These are phyloP conservation scores for Cyphomyrus discorhynchus DNA, from an alignment of 2,113 vertebrate species.

Conservation along the genomic window DNA sequence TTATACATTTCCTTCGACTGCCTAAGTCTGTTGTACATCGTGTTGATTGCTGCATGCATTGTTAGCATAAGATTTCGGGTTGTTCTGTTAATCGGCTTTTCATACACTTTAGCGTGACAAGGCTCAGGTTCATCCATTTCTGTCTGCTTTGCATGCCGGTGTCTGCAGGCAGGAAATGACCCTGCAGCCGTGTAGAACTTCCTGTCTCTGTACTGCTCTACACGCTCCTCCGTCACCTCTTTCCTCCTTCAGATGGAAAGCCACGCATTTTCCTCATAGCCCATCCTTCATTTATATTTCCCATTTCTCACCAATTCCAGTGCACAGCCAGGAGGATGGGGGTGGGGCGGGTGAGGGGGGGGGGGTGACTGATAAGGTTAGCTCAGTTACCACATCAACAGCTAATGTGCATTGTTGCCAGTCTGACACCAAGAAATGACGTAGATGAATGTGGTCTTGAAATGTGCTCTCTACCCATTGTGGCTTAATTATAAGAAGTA, in stretches of 20 bases:
- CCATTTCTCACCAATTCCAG: slow-evolving; percentile 47
- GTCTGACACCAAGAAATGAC: slow-evolving; percentile 11
- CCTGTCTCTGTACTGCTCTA: slow-evolving; percentile 44
- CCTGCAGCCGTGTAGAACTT: slow-evolving; percentile 51
- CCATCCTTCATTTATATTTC: slow-evolving; percentile 46
- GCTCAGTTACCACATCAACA: slow-evolving; percentile 37
- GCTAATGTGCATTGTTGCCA: slow-evolving; percentile 20
- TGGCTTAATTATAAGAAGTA: not conserved
- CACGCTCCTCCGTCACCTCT: slow-evolving; percentile 27
- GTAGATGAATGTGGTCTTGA: not conserved
- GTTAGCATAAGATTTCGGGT: not conserved
- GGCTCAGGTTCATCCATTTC: not conserved
- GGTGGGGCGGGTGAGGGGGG: slow-evolving; percentile 6
- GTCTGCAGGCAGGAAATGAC: not conserved
- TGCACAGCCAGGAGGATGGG: slow-evolving; percentile 50
- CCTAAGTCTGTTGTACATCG: too few species aligned
- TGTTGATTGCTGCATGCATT: not conserved
- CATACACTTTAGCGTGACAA: not conserved
- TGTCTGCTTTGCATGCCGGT: not conserved
- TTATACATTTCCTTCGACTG: too few species aligned
- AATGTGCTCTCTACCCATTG: not conserved
- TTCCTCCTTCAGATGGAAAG: slow-evolving; percentile 50
- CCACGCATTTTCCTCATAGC: slow-evolving; percentile 47
- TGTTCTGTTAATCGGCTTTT: not conserved
- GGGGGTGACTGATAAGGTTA: slow-evolving; percentile 41